Evolutionary conservation across 2,113 vertebrate genomes (phyloP), one percentile per base, ranked within the genome.

Genomic region (Tamias sibiricus): DNA sequence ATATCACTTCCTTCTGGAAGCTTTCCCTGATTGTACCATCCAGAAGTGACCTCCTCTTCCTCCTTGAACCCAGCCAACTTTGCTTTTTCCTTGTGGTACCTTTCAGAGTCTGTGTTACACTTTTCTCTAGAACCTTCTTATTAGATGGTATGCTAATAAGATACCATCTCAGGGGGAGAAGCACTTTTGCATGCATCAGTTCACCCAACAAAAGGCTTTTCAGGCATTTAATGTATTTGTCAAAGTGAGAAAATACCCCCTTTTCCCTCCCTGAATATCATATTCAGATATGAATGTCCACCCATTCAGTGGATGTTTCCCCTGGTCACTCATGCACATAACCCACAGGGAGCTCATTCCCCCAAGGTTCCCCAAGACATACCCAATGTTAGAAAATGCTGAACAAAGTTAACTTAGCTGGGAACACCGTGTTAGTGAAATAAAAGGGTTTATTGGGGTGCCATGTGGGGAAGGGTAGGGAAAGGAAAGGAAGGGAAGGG

Each of bases 41-140:
- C 64, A 94, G 68, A 85, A 24, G 17, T 2, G 10, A 44, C 22
- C 8, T 82, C 8, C 68, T 35, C 6, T 22, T 74, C 40, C 49
- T 85, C 30, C 57, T 86, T 68, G 54, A 95, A 14, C 26, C 22
- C 42, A 54, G 8, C 52, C 20, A 8, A 42, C 59, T 90, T 96
- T 96, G 76, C 35, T 75, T 76, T 37, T 90, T 90, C 20, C 75
- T 87, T 71, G 8, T 89, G 75, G 49, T 93, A 68, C 16, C 52
- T 81, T 54, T 77, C 64, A 62, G 32, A 95, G 24, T 20, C 35
- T 94, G 1, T 80, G 71, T 80, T 80, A 62, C 11, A 69, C 24
- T 84, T 94, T 26, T 64, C 54, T 76, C 30, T 44, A 95, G 77
- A 86, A 72, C n/a, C n/a, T 96, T 90, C 47, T 69, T 90, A 83